Evolutionary conservation across 2,797 vertebrate genomes (phyloP), one percentile per base, ranked within the genome.

Genomic region (Sebastolobus alascanus): DNA sequence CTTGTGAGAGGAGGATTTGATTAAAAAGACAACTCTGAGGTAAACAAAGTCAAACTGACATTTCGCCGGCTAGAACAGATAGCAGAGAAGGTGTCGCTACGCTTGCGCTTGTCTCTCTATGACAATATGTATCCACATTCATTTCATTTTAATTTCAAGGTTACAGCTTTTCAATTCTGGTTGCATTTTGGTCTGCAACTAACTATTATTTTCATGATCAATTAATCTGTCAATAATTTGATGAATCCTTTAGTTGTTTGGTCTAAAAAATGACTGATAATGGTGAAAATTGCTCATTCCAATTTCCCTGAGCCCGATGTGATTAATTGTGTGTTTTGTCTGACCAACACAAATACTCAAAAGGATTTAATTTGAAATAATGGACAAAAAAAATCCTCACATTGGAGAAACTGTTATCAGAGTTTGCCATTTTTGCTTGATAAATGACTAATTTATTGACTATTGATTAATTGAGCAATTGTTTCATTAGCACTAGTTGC

Each of bases 31-130:
- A 37, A 73, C 18, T 56, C 35, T 29, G 33, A 67, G 29, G 65
- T 79, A 73, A 85, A 80, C 54, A 80, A 84, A 80, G 79, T 50
- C 50, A 78, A 75, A 65, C n/a, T 68, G 66, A 80, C 73, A 75
- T 72, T 83, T 84, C 1, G 2, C 31, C 12, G 12, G 43, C 68
- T 18, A 9, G 52, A 70, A 50, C 9, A 82, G 40, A 66, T 50
- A 56, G 61, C 10, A 38, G 18, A 66, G 52, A 29, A 66, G 6
- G 33, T 67, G 18, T 52, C 1, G 8, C 50, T 68, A 27, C 1
- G 3, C 18, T 31, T 46, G 54, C 12, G 60, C 58, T 29, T 4
- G 27, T 75, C 59, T 40, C 6, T 69, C 13, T 2, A 14, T 52
- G 16, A 40, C 37, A 78, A 68, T 25, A 72, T 20, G 13, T 31